These are phyloP conservation scores for Candidula unifasciata DNA, from an alignment of 2,888 invertebrate species.

Conservation along the genomic window DNA sequence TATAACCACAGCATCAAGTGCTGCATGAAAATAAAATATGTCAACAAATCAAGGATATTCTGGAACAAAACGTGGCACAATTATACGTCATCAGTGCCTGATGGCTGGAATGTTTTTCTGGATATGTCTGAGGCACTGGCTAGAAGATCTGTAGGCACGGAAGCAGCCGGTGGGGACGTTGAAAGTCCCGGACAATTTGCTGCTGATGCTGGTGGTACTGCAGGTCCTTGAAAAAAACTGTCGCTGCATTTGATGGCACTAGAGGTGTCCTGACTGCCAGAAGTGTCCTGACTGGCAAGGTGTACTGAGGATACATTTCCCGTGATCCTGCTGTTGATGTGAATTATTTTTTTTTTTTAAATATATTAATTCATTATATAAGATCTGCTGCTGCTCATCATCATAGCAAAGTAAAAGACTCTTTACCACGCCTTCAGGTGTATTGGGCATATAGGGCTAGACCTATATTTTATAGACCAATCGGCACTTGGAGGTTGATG, in stretches of 20 bases:
- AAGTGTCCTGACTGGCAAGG: neutral
- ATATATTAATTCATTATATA: too few relatives aligned
- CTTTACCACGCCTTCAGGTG: too few relatives aligned
- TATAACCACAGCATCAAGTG: too few relatives aligned
- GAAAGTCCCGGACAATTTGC: neutral
- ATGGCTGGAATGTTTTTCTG: neutral
- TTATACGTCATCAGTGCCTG: neutral
- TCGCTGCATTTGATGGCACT: neutral
- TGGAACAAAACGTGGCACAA: neutral
- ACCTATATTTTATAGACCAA: too few relatives aligned
- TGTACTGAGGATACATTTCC: neutral
- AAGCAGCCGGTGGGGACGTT: neutral
- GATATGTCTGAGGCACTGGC: neutral
- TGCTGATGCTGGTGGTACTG: neutral
- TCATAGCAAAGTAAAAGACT: neutral
- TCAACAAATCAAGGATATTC: neutral
- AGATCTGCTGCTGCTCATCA: too few relatives aligned
- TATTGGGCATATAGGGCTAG: too few relatives aligned
- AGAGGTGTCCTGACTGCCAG: conserved; percentile 4
- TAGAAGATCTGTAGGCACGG: neutral
- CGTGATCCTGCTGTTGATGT: neutral
- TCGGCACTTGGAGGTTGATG: neutral
- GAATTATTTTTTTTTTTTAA: too few relatives aligned
- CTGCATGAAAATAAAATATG: too few relatives aligned
- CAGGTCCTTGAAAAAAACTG: conserved; percentile 27